Percentiles rank a stretch among this genome's conserved stretches.
phyloP scores from a whole-genome alignment of 30 jellyfish, hydroid and myxozoan genomes.

The Nemopilema nomurai region DNA sequence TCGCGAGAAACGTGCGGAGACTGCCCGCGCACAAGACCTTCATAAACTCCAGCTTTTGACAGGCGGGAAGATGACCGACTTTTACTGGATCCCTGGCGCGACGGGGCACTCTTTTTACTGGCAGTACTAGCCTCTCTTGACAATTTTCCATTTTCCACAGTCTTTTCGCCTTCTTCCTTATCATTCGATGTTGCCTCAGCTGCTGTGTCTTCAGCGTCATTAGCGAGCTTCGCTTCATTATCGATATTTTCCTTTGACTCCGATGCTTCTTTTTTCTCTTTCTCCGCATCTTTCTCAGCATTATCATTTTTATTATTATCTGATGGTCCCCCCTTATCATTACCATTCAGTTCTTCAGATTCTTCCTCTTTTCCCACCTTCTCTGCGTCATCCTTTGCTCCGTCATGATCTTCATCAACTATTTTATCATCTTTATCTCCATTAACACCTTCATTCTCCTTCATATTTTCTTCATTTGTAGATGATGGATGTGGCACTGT shows the following conservation, averaged over 20 bases:
- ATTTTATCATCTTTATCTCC: background rate
- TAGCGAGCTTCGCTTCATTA: background rate
- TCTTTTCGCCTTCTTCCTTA: background rate
- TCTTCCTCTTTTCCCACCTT: slow-evolving; percentile 19
- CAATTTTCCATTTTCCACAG: background rate
- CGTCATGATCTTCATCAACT: background rate
- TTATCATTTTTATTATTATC: background rate
- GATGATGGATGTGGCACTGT: no score
- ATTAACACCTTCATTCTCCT: background rate
- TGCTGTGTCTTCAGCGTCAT: no score
- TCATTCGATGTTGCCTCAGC: background rate
- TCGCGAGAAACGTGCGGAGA: slow-evolving; percentile 15
- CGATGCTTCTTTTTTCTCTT: background rate
- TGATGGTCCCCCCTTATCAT: background rate
- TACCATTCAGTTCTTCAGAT: background rate
- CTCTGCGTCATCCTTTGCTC: background rate
- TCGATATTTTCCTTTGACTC: background rate
- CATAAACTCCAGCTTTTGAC: slow-evolving; percentile 19
- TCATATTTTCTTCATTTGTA: background rate
- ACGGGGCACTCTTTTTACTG: background rate
- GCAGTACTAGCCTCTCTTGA: slow-evolving; percentile 16
- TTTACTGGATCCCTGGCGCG: slow-evolving; percentile 6
- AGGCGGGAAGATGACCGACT: slow-evolving; percentile 13
- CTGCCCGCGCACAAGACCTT: slow-evolving; percentile 16
- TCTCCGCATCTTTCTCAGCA: background rate